Evolutionary conservation across 2,797 vertebrate species (phyloP).

Genomic region (Mormyrus hasselquistii): DNA sequence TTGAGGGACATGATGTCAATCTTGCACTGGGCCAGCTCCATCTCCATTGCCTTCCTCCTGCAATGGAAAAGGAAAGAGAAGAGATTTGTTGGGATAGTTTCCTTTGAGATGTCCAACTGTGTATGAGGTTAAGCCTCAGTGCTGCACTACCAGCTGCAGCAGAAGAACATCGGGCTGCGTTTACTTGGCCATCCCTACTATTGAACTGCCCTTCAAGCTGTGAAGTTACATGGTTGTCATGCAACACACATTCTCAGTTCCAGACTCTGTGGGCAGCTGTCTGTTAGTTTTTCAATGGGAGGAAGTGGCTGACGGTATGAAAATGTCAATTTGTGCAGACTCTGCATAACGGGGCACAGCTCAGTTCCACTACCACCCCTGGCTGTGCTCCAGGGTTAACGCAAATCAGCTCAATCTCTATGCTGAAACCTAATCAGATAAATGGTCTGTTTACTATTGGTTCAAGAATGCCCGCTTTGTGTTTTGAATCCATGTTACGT

Average conservation of each 20-base stretch:
- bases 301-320: not conserved
- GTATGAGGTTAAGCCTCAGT: not conserved
- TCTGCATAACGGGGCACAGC: not conserved
- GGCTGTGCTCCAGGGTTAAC: not conserved
- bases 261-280: not conserved
- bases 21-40: slow-evolving; percentile 92
- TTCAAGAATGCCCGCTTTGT: not conserved
- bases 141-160: not conserved
- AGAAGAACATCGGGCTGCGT: not conserved
- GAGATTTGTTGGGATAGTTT: not conserved
- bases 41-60: slow-evolving; percentile 93
- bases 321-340: not conserved
- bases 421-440: not conserved
- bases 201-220: not conserved
- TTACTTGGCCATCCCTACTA: not conserved
- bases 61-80: not conserved
- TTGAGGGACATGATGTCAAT: slow-evolving; percentile 97
- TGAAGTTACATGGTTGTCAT: not conserved
- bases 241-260: not conserved
- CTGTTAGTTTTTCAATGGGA: not conserved
- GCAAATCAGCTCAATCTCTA: not conserved
- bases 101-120: not conserved
- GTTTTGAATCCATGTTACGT: not conserved
- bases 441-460: not conserved
- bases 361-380: no score